Percentiles rank a stretch among this genome's conserved stretches.
Evolutionary conservation across 2,888 invertebrate species (phyloP).

Genomic region (Platycheirus rosarum): DNA sequence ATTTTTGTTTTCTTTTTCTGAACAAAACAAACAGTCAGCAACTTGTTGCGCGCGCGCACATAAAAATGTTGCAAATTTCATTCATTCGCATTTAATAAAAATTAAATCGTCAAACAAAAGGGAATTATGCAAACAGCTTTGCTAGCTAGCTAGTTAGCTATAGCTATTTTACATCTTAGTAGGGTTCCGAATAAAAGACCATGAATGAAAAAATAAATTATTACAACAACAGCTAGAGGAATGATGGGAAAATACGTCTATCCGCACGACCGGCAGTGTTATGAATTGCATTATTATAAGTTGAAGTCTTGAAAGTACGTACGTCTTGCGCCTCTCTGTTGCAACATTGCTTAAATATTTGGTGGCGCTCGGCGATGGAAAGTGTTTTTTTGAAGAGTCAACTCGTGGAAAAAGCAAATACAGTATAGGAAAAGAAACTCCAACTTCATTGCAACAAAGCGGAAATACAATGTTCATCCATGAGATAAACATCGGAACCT

Average conservation of each 20-base stretch:
- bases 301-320: slow-evolving; percentile 4
- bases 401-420: slow-evolving; percentile 6
- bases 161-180: neutral
- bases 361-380: slow-evolving; percentile 32
- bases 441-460: slow-evolving; percentile 16
- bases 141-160: neutral
- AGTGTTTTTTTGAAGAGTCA: neutral
- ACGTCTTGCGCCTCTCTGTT: slow-evolving; percentile 3
- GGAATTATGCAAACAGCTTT: slow-evolving; percentile 52
- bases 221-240: neutral
- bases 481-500: slow-evolving; percentile 32
- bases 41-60: slow-evolving; percentile 63
- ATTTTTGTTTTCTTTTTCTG: too few relatives aligned
- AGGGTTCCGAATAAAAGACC: neutral
- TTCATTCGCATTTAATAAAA: slow-evolving; percentile 43
- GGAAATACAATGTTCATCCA: slow-evolving; percentile 52
- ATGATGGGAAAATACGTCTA: slow-evolving; percentile 36
- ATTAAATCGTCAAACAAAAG: slow-evolving; percentile 50
- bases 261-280: slow-evolving; percentile 12
- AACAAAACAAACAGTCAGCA: slow-evolving; percentile 35
- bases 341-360: slow-evolving; percentile 51
- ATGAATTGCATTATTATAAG: slow-evolving; percentile 48
- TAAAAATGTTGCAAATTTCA: slow-evolving; percentile 59
- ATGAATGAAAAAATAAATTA: slow-evolving; percentile 8
- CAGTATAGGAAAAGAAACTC: slow-evolving; percentile 45